Evolutionary conservation across 2,797 vertebrate species (phyloP).

Genomic region (Clarias platycephalus): DNA sequence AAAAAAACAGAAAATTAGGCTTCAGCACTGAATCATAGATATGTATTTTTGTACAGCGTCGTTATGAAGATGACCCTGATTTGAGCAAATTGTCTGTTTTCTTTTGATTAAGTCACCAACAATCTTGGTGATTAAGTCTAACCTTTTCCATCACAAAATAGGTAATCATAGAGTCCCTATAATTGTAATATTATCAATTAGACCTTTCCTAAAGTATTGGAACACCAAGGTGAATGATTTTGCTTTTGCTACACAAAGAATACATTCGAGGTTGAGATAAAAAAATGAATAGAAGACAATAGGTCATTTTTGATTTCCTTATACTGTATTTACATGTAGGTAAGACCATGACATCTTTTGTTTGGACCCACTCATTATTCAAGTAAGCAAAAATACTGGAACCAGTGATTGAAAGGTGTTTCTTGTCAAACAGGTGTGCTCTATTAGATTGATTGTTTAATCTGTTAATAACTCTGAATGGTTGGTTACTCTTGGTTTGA

Average conservation of each 20-base stretch:
- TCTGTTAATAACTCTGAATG: too few species aligned
- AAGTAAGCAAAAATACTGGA: background rate
- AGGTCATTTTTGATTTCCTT: background rate
- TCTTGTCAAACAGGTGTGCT: background rate
- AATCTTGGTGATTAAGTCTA: background rate
- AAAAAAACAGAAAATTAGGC: background rate
- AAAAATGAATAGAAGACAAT: background rate
- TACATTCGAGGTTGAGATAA: background rate
- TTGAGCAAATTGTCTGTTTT: background rate
- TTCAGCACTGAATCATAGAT: background rate
- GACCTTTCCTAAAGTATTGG: background rate
- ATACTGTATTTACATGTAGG: background rate
- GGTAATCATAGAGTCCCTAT: background rate
- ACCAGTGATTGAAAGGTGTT: background rate
- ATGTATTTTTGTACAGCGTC: background rate
- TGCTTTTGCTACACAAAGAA: background rate
- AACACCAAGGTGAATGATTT: background rate
- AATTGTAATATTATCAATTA: background rate
- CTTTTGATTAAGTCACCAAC: too few species aligned
- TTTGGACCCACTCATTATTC: background rate
- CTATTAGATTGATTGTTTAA: too few species aligned
- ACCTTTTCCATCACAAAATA: background rate
- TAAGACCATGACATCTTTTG: background rate
- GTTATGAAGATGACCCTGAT: background rate
- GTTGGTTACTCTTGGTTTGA: too few species aligned